Percentiles rank a stretch among this genome's conserved stretches.
Evolutionary conservation across 1,140 invertebrate genomes (phyloP).

Genomic region (Nasonia giraulti): DNA sequence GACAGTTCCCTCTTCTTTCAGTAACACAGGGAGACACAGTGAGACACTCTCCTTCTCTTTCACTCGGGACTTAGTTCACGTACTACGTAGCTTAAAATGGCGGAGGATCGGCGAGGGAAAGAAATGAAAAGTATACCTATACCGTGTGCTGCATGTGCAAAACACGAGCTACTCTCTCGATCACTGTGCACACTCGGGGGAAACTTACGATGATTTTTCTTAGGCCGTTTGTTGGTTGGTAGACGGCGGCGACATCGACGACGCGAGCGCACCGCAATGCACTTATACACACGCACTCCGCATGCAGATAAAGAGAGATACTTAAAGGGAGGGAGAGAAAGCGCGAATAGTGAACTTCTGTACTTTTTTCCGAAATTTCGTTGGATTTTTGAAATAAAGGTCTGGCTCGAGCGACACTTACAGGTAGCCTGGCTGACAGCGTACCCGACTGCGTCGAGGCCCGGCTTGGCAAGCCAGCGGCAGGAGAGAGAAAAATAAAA

Average conservation of each 20-base stretch:
- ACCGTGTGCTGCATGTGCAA: neutral
- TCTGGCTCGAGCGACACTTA: neutral
- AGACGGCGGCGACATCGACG: neutral
- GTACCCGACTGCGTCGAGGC: neutral
- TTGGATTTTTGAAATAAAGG: conserved; percentile 19
- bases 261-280: neutral
- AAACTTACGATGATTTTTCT: neutral
- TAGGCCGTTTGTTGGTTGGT: neutral
- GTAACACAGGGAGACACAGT: neutral
- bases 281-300: neutral
- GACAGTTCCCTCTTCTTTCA: conserved; percentile 42
- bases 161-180: conserved; percentile 1
- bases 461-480: neutral
- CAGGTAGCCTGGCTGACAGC: neutral
- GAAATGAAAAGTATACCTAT: conserved; percentile 22
- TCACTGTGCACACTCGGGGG: neutral
- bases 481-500: neutral
- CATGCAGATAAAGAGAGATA: neutral
- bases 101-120: conserved; percentile 29
- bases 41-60: neutral
- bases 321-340: neutral
- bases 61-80: conserved; percentile 33
- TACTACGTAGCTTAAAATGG: conserved; percentile 50
- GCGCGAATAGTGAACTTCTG: neutral
- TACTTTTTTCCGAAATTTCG: conserved; percentile 17